Percentiles rank a stretch among this genome's conserved stretches.
Conservation (phyloP, 1,140 invertebrate species). For the Euglossa dilemma region DNA sequence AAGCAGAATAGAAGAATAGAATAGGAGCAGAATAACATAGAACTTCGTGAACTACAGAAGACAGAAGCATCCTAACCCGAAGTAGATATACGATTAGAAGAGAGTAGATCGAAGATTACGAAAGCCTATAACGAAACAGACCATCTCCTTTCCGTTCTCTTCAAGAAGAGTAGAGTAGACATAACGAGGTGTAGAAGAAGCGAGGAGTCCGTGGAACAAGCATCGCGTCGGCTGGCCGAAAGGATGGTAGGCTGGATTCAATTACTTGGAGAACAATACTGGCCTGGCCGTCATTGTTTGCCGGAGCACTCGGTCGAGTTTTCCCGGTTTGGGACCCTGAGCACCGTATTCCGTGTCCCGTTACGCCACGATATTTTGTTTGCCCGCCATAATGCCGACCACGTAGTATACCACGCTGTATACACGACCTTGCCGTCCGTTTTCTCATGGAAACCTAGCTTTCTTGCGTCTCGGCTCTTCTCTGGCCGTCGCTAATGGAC, state of each 20-base stretch:
- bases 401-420: constrained; percentile 19
- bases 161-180: constrained; percentile 14
- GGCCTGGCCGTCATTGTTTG: constrained; percentile 79
- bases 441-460: no score
- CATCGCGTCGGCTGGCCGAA: constrained; percentile 62
- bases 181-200: constrained; percentile 46
- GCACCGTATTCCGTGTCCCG: constrained; percentile 71
- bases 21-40: no score
- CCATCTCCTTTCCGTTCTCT: no score
- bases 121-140: no score
- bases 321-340: constrained; percentile 73
- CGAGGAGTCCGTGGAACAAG: constrained; percentile 46
- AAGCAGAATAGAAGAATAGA: no score
- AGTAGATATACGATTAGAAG: no score
- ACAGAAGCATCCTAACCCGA: no score
- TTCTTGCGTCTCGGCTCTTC: constrained; percentile 28
- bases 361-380: constrained; percentile 80
- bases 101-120: no score
- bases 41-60: no score
- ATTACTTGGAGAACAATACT: constrained; percentile 82
- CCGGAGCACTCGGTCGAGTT: constrained; percentile 76
- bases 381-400: constrained; percentile 73
- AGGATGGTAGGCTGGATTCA: constrained; percentile 77
- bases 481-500: constrained; percentile 26
- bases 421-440: constrained; percentile 36